Percentiles rank a stretch among this genome's conserved stretches.
phyloP scores from a whole-genome alignment of 1,140 invertebrate species.

The Geopemphigus sp. region DNA sequence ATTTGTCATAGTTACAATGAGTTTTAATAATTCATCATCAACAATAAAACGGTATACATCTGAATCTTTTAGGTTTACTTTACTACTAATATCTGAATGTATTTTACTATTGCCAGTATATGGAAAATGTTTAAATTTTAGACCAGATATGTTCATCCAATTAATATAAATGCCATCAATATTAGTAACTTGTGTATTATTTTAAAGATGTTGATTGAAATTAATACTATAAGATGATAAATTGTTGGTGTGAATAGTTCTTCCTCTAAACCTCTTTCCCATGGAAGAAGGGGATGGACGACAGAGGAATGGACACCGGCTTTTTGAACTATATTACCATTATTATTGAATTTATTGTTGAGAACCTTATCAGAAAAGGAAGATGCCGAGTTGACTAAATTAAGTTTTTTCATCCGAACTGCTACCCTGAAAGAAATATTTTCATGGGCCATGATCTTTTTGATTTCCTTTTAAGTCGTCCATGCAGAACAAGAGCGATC shows the following conservation, averaged over 20 bases:
- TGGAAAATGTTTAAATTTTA: not conserved
- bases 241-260: constrained; percentile 11
- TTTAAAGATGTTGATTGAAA: not conserved
- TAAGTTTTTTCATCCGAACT: too few relatives aligned
- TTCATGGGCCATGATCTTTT: too few relatives aligned
- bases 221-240: not conserved
- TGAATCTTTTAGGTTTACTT: constrained; percentile 7
- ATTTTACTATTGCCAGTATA: not conserved
- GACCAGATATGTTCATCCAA: not conserved
- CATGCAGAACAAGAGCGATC: too few relatives aligned
- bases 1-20: not conserved
- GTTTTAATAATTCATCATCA: constrained; percentile 14
- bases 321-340: too few relatives aligned
- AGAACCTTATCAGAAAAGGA: too few relatives aligned
- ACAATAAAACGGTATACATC: not conserved
- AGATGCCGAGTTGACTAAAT: too few relatives aligned
- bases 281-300: too few relatives aligned
- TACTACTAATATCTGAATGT: not conserved
- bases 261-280: not conserved
- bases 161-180: constrained; percentile 5
- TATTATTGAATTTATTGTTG: too few relatives aligned
- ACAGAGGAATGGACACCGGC: too few relatives aligned
- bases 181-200: not conserved
- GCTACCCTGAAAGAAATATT: too few relatives aligned
- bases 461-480: too few relatives aligned